phyloP scores from a whole-genome alignment of 2,113 vertebrate genomes.

The Oreotragus oreotragus region DNA sequence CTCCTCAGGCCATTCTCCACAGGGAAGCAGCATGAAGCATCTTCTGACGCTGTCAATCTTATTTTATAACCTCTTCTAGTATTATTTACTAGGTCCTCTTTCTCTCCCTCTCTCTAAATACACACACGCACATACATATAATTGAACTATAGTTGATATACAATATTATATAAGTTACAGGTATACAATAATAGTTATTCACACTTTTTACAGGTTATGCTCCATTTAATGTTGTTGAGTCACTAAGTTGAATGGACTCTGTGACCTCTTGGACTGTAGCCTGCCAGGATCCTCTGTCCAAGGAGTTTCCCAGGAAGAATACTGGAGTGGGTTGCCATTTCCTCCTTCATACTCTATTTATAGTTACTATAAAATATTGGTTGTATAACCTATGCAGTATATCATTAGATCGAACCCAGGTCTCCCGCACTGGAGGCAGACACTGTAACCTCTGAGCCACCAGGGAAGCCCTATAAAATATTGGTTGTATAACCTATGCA shows the following conservation, averaged over 20 bases:
- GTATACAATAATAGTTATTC: background rate
- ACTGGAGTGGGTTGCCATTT: background rate
- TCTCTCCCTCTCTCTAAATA: background rate
- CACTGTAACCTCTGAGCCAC: too few species aligned
- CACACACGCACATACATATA: background rate
- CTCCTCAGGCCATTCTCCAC: background rate
- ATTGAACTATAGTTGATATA: background rate
- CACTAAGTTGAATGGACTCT: background rate
- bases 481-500: background rate
- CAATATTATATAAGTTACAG: background rate
- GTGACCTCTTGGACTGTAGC: background rate
- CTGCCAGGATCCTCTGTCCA: background rate
- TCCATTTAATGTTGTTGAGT: background rate
- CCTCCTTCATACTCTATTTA: background rate
- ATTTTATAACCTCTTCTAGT: background rate
- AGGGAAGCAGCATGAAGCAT: background rate
- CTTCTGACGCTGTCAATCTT: background rate
- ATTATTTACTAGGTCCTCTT: background rate
- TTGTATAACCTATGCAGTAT: background rate
- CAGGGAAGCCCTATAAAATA: background rate
- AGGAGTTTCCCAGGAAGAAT: background rate
- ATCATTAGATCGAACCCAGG: too few species aligned
- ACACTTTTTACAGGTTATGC: background rate
- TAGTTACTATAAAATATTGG: background rate
- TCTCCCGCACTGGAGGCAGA: too few species aligned